Percentiles rank a stretch among this genome's conserved stretches.
Evolutionary conservation across 2,113 vertebrate genomes (phyloP).

Genomic region (Polypterus senegalus): DNA sequence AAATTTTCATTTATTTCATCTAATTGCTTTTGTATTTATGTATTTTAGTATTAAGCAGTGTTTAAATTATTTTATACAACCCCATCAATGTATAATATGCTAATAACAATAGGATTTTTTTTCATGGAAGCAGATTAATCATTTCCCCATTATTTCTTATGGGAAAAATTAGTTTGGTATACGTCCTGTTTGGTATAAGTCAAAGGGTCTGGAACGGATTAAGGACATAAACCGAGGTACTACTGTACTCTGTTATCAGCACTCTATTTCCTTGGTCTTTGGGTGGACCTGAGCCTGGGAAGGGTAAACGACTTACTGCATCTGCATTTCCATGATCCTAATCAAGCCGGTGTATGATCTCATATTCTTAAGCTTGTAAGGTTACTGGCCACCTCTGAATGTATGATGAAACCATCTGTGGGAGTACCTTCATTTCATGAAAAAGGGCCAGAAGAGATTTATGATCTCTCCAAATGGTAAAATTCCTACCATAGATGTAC

Average conservation of each 20-base stretch:
- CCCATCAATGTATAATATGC: too few species aligned
- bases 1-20: too few species aligned
- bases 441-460: conserved; percentile 14
- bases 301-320: background rate
- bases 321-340: background rate
- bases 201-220: too few species aligned
- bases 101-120: too few species aligned
- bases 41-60: too few species aligned
- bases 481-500: conserved; percentile 13
- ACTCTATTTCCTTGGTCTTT: background rate
- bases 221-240: too few species aligned
- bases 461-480: conserved; percentile 13
- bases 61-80: too few species aligned
- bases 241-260: background rate
- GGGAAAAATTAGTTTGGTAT: too few species aligned
- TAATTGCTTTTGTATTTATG: too few species aligned
- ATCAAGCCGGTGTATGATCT: background rate
- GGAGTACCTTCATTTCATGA: conserved; percentile 7
- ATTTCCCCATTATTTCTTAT: too few species aligned
- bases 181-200: too few species aligned
- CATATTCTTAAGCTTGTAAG: background rate
- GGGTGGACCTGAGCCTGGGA: background rate
- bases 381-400: conserved; percentile 2
- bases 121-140: too few species aligned
- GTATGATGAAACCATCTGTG: background rate